Percentiles rank a stretch among this genome's conserved stretches.
Evolutionary conservation across 1,140 invertebrate species (phyloP).

Genomic region (Ips typographus): DNA sequence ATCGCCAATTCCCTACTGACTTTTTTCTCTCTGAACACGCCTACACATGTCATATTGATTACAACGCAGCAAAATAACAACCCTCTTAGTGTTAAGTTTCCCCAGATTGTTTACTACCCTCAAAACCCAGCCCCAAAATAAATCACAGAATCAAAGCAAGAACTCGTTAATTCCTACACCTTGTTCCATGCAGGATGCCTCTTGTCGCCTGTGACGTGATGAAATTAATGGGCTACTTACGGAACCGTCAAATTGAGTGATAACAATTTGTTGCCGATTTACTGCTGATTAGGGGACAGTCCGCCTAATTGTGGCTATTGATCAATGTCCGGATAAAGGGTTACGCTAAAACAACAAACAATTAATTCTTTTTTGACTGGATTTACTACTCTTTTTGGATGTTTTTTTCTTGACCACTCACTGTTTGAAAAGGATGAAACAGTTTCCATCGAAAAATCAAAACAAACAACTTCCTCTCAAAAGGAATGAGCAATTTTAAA

Average conservation of each 20-base stretch:
- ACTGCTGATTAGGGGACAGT: conserved; percentile 6
- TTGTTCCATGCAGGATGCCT: conserved; percentile 15
- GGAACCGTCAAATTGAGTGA: conserved; percentile 13
- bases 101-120: conserved; percentile 1
- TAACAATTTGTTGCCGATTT: conserved; percentile 18
- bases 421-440: too few species aligned
- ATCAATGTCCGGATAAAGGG: too few species aligned
- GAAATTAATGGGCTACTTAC: conserved; percentile 17
- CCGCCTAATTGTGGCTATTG: neutral
- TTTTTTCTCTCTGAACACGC: too few species aligned
- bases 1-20: too few species aligned
- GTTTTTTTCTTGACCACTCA: too few species aligned
- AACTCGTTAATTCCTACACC: conserved; percentile 18
- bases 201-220: conserved; percentile 11
- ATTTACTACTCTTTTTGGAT: too few species aligned
- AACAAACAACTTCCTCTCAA: too few species aligned
- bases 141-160: conserved; percentile 16
- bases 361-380: too few species aligned
- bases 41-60: neutral
- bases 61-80: conserved; percentile 1
- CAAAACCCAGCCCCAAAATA: conserved; percentile 11
- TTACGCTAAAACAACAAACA: too few species aligned
- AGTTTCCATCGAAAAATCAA: too few species aligned
- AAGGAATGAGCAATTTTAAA: too few species aligned
- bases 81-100: neutral